These are phyloP conservation scores for Thereva nobilitata DNA, from an alignment of 2,888 invertebrate species.

Conservation along the genomic window DNA sequence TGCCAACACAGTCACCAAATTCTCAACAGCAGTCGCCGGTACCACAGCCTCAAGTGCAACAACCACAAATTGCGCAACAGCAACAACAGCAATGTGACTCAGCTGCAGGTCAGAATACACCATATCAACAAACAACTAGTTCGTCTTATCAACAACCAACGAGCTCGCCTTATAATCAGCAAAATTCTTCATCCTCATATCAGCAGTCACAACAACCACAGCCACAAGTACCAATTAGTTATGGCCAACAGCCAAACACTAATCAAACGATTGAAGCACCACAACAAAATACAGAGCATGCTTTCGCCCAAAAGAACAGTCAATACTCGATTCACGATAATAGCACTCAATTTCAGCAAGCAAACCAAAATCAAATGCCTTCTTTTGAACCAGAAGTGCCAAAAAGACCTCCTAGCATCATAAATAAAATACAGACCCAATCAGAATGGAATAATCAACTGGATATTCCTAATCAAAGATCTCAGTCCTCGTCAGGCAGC, in stretches of 20 bases:
- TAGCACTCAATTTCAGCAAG: constrained; percentile 23
- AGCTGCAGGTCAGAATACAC: constrained; percentile 57
- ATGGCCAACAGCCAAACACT: constrained; percentile 39
- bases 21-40: constrained; percentile 47
- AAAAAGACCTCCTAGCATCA: constrained; percentile 20
- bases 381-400: constrained; percentile 30
- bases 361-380: constrained; percentile 17
- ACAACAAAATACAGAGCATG: constrained; percentile 46
- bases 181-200: constrained; percentile 58
- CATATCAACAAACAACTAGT: constrained; percentile 59
- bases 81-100: constrained; percentile 47
- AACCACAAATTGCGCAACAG: constrained; percentile 47
- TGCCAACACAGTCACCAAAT: constrained; percentile 46
- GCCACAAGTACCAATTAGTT: constrained; percentile 17
- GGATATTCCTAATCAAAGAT: constrained; percentile 21
- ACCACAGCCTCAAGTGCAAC: constrained; percentile 37
- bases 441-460: constrained; percentile 38
- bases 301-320: constrained; percentile 43
- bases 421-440: constrained; percentile 34
- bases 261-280: constrained; percentile 49
- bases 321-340: constrained; percentile 34
- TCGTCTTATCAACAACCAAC: constrained; percentile 58
- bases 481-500: constrained; percentile 1
- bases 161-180: constrained; percentile 44
- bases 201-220: constrained; percentile 55